Evolutionary conservation across 2,888 invertebrate genomes (phyloP).

Genomic region (Agonopterix subpropinquella): DNA sequence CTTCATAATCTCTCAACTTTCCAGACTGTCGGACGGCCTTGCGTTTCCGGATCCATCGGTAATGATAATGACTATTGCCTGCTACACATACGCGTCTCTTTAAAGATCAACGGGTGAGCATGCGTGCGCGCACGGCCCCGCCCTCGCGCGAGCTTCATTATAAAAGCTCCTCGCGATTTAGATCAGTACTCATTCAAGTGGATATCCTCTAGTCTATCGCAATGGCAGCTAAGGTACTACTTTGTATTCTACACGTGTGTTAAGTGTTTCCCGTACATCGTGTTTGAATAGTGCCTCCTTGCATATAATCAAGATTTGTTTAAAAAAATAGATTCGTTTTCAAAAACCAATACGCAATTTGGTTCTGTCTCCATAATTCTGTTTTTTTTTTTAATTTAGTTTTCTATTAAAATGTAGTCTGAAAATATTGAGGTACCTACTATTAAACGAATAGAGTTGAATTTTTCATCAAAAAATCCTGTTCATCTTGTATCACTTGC

Average conservation of each 20-base stretch:
- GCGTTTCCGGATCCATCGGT: slow-evolving; percentile 36
- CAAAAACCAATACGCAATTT: too few relatives aligned
- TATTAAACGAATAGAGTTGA: too few relatives aligned
- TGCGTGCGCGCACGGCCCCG: slow-evolving; percentile 38
- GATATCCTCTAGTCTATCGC: slow-evolving; percentile 48
- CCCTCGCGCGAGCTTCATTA: slow-evolving; percentile 53
- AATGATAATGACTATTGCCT: slow-evolving; percentile 14
- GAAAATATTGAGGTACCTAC: too few relatives aligned
- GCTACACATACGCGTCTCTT: slow-evolving; percentile 18
- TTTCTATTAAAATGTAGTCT: too few relatives aligned
- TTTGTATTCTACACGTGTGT: slow-evolving; percentile 24
- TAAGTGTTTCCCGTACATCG: slow-evolving; percentile 10
- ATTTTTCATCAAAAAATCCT: too few relatives aligned
- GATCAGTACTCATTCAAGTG: slow-evolving; percentile 56
- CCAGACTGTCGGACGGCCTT: slow-evolving; percentile 25
- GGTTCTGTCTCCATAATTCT: too few relatives aligned
- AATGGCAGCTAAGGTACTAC: slow-evolving; percentile 69
- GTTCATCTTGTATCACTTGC: too few relatives aligned
- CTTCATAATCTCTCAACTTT: not conserved
- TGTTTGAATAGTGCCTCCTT: too few relatives aligned
- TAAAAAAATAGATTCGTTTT: too few relatives aligned
- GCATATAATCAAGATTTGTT: too few relatives aligned
- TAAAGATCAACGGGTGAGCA: slow-evolving; percentile 59
- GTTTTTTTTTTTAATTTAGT: too few relatives aligned
- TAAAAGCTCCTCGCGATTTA: slow-evolving; percentile 46